Evolutionary conservation across 2,113 vertebrate species (phyloP), one percentile per base, ranked within the genome.

Genomic region (Stomatorhinus ivindoensis): DNA sequence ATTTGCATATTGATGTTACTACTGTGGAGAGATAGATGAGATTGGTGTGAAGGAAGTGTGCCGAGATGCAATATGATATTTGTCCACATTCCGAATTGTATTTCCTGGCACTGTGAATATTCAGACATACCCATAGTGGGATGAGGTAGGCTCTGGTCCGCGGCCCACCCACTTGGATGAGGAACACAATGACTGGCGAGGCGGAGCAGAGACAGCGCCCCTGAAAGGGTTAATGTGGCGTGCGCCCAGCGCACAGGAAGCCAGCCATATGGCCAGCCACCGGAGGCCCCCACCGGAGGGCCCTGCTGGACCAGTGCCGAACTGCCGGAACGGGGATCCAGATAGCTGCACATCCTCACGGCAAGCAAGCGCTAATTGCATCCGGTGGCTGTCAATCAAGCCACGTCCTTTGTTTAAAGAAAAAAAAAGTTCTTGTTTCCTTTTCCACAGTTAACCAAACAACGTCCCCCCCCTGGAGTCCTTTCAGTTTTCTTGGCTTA

Each of bases 321-420:
- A 97, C 96, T 89, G 95, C 95, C 93, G 95, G 97, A 96, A 97
- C 95, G 96, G 93, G 94, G 97, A 97, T 97, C 96, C 97, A 97
- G 97, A 97, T 97, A 97, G 96, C 95, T 97, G 97, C 96, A 96
- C 90, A 90, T 88, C 88, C 80, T 89, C 73, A 27, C 87, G 82
- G 90, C 95, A 95, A 95, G 95, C 95, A 95, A 95, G 95, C 96
- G 95, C 96, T 97, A 97, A 97, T 97, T 97, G 96, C 96, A 95
- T 96, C 95, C 95, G 95, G 95, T 96, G 96, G 97, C 97, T 97
- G 97, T 97, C 97, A 97, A 97, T 97, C 97, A 97, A 97, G 97
- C 88, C 95, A 96, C 53, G 50, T 88, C 87, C 88, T 85, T 90
- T 84, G 8, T 65, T 24, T 39, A 15, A 51, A 51, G 17, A 51